Evolutionary conservation across 37 sponge, comb jelly and placozoan species (phyloP).

Genomic region (Aplysina aerophoba): DNA sequence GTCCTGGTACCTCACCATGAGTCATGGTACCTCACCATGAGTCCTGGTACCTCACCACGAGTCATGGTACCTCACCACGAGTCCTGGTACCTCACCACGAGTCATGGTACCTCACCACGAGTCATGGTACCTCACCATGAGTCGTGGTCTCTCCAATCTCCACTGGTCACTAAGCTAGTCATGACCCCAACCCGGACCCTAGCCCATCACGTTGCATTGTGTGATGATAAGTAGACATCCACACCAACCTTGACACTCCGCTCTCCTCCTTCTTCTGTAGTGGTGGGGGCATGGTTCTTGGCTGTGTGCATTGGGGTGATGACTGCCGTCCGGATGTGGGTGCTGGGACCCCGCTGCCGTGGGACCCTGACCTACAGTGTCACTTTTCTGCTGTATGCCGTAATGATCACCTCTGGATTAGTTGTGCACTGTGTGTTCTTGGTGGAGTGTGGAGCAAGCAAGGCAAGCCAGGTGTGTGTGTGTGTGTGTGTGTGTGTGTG

Average conservation of each 20-base stretch:
- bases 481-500: conserved; percentile 22
- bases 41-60: no score
- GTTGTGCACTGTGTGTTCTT: conserved; percentile 56
- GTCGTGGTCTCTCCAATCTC: no score
- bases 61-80: no score
- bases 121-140: no score
- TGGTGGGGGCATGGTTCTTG: conserved; percentile 58
- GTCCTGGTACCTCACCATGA: no score
- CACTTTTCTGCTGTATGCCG: conserved; percentile 53
- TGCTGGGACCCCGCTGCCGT: conserved; percentile 11
- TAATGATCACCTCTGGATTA: conserved; percentile 68
- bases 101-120: no score
- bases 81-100: no score
- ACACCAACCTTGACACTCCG: no score
- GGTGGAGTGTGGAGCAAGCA: conserved; percentile 52
- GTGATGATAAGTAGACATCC: not conserved
- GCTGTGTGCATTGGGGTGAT: conserved; percentile 48
- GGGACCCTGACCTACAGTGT: conserved; percentile 49
- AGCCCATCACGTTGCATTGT: no score
- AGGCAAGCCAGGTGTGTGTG: not conserved
- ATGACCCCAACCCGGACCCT: no score
- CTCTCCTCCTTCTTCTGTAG: not conserved
- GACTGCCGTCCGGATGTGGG: conserved; percentile 9
- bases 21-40: no score
- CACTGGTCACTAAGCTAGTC: no score